These are phyloP conservation scores for Athalia cordata DNA, from an alignment of 2,888 invertebrate species.

Conservation along the genomic window DNA sequence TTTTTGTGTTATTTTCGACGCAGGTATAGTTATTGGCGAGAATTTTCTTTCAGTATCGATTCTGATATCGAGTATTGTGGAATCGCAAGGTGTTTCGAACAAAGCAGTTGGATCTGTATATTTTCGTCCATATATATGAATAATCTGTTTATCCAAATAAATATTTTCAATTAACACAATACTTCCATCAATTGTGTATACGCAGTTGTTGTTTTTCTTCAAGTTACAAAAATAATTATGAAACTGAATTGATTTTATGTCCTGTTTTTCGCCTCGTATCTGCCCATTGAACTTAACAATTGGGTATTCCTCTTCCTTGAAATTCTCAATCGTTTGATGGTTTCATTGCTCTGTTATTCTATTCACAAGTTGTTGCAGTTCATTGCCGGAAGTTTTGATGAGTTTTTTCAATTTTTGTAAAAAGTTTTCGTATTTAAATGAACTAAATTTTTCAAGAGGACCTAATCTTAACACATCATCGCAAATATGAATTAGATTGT, in stretches of 20 bases:
- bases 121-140: not conserved
- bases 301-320: not conserved
- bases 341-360: not conserved
- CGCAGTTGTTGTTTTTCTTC: not conserved
- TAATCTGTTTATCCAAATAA: not conserved
- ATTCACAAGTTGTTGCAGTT: conserved; percentile 7
- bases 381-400: not conserved
- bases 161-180: not conserved
- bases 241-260: not conserved
- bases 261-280: not conserved
- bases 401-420: conserved; percentile 9
- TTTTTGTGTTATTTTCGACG: not conserved
- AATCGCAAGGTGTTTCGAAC: not conserved
- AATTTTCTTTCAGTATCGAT: not conserved
- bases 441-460: conserved; percentile 12
- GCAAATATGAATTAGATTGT: conserved; percentile 16
- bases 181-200: not conserved
- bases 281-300: not conserved
- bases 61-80: not conserved
- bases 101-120: not conserved
- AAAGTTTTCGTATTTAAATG: not conserved
- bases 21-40: not conserved
- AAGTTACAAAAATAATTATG: not conserved
- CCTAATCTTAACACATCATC: conserved; percentile 1
- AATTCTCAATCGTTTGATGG: not conserved